A percentile compares a stretch with the other conserved stretches of the same genome.
Evolutionary conservation across 2,888 invertebrate species (phyloP).

Genomic region (Drosophila neonasuta): DNA sequence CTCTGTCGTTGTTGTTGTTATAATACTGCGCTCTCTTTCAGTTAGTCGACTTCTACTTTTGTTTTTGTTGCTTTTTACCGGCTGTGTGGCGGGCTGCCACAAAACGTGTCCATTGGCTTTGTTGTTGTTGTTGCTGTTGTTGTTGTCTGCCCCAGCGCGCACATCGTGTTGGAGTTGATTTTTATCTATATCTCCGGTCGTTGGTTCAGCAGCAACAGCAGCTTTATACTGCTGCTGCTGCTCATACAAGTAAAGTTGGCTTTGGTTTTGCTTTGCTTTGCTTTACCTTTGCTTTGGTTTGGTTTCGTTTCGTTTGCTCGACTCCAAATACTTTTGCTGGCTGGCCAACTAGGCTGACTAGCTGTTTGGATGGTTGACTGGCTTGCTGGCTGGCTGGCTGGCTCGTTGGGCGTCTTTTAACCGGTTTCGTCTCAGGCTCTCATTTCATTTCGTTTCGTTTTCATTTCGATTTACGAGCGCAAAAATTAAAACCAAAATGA

Average conservation of each 20-base stretch:
- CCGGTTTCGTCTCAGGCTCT: constrained; percentile 59
- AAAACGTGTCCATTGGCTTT: constrained; percentile 71
- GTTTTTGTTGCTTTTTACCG: constrained; percentile 57
- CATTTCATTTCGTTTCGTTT: constrained; percentile 73
- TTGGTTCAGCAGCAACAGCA: constrained; percentile 49
- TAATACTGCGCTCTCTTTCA: constrained; percentile 29
- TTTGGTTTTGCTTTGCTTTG: constrained; percentile 39
- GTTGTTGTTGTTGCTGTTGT: constrained; percentile 36
- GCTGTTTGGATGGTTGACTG: constrained; percentile 14
- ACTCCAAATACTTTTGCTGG: constrained; percentile 46
- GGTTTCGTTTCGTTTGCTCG: constrained; percentile 35
- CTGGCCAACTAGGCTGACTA: constrained; percentile 26
- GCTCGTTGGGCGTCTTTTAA: constrained; percentile 55
- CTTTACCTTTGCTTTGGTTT: constrained; percentile 19
- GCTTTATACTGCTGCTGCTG: constrained; percentile 20
- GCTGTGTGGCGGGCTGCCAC: constrained; percentile 60
- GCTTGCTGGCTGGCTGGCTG: constrained; percentile 12
- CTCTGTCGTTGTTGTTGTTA: constrained; percentile 15
- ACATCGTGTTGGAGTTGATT: constrained; percentile 67
- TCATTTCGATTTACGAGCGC: constrained; percentile 77
- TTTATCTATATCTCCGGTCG: constrained; percentile 74
- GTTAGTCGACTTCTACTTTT: constrained; percentile 63
- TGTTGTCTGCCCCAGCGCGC: constrained; percentile 56
- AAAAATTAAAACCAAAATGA: constrained; percentile 71
- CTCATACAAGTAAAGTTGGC: constrained; percentile 49